Evolutionary conservation across 2,113 vertebrate species (phyloP), one percentile per base, ranked within the genome.

Genomic region (Cromileptes altivelis): DNA sequence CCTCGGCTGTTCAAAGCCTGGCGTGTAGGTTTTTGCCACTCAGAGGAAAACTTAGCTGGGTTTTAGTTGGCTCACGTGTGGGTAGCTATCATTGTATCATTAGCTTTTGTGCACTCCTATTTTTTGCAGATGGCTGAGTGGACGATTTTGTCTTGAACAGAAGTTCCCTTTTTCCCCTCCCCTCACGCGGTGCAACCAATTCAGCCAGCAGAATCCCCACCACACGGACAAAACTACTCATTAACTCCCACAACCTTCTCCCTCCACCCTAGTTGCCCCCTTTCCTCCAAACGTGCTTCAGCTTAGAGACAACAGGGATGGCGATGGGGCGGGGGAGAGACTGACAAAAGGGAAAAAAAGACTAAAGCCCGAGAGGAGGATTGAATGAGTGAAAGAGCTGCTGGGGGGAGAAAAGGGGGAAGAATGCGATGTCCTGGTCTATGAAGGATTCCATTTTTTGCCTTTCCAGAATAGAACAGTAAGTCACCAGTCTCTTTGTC

Each of bases 401-500:
- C 87, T 56, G 55, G 70, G 88, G 27, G 81, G 70, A 88, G 86
- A 90, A 89, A 88, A 73, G 78, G 67, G 88, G 75, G 72, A 88
- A 90, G 92, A 93, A 92, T 94, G 90, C 23, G 79, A 87, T 88
- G 91, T 92, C 89, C 91, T 67, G 4, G 81, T 87, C 90, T 91
- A 87, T 93, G 89, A 93, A 88, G 92, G 91, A 88, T 93, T 92
- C 86, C 86, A 93, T 91, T 93, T 91, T 92, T 91, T 81, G 84
- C 88, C 74, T 82, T 86, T 91, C 85, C 80, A 93, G 92, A 94
- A 92, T 93, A 92, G 92, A 94, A 93, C 92, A 93, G 93, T 93
- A 93, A 94, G 94, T 93, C 92, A 92, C 90, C 91, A 92, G 91
- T 89, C 85, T 92, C 85, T 94, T 93, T 93, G 92, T 93, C 85